Evolutionary conservation across 1,140 invertebrate species (phyloP), one percentile per base, ranked within the genome.

Genomic region (Leucophenga varia): DNA sequence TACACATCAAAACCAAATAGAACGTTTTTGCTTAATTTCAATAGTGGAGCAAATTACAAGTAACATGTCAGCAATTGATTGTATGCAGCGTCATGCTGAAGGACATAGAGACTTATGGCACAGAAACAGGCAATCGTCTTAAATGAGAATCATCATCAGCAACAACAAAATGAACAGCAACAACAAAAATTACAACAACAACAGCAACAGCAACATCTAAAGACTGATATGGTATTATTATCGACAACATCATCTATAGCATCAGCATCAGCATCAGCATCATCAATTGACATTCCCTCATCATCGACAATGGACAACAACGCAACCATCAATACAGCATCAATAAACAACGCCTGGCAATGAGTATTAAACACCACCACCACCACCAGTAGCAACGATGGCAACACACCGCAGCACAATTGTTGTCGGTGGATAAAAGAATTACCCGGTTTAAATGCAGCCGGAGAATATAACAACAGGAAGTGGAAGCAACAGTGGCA

Each of bases 11-110:
- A n/a, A n/a, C n/a, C n/a, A n/a, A n/a, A n/a, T n/a, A n/a, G n/a
- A n/a, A n/a, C n/a, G n/a, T n/a, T n/a, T n/a, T n/a, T n/a, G n/a
- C 67, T 65, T 67, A 54, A 65, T 65, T 65, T 68, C n/a, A 34
- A 65, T 55, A 74, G 72, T 75, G 72, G 72, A 73, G 68, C 47
- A 72, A 75, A 60, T 64, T 75, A 51, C 61, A 71, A 67, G 52
- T 69, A 54, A 72, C 72, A 59, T 70, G 70, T 54, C 72, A 75
- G 54, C 72, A 73, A 69, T 59, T 71, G 55, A 74, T 55, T 74
- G 72, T 52, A 71, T 74, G 65, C 68, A 72, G 47, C 64, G 67
- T 36, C 71, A 74, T 44, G 71, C 71, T 54, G 71, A 74, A 52
- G 71, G 71, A 39, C 68, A 65, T 61, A 64, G 65, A 10, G 61